Evolutionary conservation across 2,797 vertebrate genomes (phyloP).

Genomic region (Acropternis orthonyx): DNA sequence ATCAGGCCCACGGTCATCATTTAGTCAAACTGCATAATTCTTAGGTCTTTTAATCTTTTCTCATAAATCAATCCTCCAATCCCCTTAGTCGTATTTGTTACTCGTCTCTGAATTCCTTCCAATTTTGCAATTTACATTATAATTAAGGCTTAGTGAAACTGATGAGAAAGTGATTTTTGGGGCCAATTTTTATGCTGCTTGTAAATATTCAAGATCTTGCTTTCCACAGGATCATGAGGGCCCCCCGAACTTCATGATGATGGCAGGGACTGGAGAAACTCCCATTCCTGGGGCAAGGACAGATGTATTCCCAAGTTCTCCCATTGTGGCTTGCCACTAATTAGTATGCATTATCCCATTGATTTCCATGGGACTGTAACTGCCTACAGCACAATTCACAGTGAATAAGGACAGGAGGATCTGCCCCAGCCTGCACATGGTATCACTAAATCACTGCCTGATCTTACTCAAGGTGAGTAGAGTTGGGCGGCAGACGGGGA

Average conservation of each 20-base stretch:
- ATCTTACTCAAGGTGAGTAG: not conserved
- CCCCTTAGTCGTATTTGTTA: slow-evolving; percentile 29
- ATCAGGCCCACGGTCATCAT: slow-evolving; percentile 5
- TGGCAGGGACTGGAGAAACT: not conserved
- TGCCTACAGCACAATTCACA: not conserved
- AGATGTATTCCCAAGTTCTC: slow-evolving; percentile 32
- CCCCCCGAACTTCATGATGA: not conserved
- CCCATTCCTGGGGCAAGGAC: not conserved
- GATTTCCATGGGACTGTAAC: not conserved
- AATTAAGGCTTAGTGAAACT: slow-evolving; percentile 59
- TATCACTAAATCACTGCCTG: not conserved
- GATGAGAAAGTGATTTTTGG: slow-evolving; percentile 54
- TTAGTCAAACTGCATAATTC: slow-evolving; percentile 41
- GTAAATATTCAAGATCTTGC: slow-evolving; percentile 36
- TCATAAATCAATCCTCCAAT: slow-evolving; percentile 53
- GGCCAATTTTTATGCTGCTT: slow-evolving; percentile 35
- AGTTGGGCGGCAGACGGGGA: accelerated
- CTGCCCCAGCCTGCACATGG: not conserved
- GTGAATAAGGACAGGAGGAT: not conserved
- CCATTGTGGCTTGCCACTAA: not conserved
- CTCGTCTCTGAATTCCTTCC: slow-evolving; percentile 59
- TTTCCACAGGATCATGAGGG: not conserved
- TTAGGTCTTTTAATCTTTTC: slow-evolving; percentile 49
- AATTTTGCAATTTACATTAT: slow-evolving; percentile 62
- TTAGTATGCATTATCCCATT: slow-evolving; percentile 25